These are phyloP conservation scores for Psittacus erithacus DNA, from an alignment of 2,113 vertebrate species.

Conservation along the genomic window DNA sequence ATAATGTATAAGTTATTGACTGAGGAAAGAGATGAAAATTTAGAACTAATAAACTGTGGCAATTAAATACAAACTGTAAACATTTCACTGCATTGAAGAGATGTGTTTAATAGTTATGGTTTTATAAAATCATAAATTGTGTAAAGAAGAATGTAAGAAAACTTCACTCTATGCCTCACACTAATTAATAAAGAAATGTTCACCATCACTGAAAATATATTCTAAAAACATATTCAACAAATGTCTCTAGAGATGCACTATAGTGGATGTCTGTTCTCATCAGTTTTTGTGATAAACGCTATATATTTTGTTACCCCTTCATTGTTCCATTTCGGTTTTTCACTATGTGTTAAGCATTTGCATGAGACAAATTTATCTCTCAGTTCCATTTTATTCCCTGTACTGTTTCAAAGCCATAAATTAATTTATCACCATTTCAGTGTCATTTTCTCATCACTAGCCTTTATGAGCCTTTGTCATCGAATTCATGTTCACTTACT, in stretches of 20 bases:
- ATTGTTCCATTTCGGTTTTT: not conserved
- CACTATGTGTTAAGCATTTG: not conserved
- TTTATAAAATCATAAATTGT: not conserved
- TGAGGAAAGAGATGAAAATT: not conserved
- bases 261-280: not conserved
- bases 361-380: not conserved
- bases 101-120: not conserved
- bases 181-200: not conserved
- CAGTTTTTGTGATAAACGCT: not conserved
- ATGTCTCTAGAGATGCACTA: not conserved
- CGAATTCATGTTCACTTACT: not conserved
- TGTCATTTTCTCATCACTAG: not conserved
- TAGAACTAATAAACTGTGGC: not conserved
- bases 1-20: not conserved
- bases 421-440: not conserved
- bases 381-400: not conserved
- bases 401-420: not conserved
- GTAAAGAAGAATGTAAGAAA: not conserved
- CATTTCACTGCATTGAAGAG: not conserved
- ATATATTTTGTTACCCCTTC: not conserved
- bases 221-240: not conserved
- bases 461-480: not conserved
- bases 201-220: not conserved
- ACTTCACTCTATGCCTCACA: not conserved
- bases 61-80: not conserved